A percentile compares a stretch with the other conserved stretches of the same genome.
phyloP scores from a whole-genome alignment of 2,797 vertebrate genomes.

The Thunnus albacares region DNA sequence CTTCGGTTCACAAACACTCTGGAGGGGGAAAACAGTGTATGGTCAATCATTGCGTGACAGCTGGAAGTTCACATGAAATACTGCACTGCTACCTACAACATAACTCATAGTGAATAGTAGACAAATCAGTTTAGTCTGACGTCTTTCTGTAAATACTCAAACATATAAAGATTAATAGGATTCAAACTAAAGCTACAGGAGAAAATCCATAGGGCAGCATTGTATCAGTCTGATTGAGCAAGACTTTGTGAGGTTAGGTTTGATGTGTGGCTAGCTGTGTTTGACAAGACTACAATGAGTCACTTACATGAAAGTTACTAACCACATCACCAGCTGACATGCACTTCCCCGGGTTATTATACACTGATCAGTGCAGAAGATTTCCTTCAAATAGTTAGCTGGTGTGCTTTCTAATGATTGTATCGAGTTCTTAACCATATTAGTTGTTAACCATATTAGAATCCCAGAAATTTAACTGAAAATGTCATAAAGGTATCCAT shows the following conservation, averaged over 20 bases:
- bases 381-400: neutral
- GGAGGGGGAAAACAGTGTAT: slow-evolving; percentile 45
- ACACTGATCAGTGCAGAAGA: slow-evolving; percentile 13
- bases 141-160: neutral
- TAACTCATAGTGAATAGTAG: neutral
- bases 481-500: neutral
- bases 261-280: slow-evolving; percentile 5
- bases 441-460: neutral
- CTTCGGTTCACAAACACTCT: slow-evolving; percentile 99
- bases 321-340: slow-evolving; percentile 47
- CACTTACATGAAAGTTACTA: slow-evolving; percentile 7
- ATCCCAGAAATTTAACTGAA: neutral
- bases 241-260: neutral
- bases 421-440: neutral
- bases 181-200: neutral
- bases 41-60: slow-evolving; percentile 13
- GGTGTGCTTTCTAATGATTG: too few relatives aligned
- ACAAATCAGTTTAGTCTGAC: neutral
- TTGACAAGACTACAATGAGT: slow-evolving; percentile 6
- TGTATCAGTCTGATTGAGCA: slow-evolving; percentile 2
- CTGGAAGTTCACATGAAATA: neutral
- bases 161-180: neutral
- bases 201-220: neutral
- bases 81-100: neutral
- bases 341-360: slow-evolving; percentile 37